phyloP scores from a whole-genome alignment of 2,113 vertebrate genomes.

The Athene cunicularia region DNA sequence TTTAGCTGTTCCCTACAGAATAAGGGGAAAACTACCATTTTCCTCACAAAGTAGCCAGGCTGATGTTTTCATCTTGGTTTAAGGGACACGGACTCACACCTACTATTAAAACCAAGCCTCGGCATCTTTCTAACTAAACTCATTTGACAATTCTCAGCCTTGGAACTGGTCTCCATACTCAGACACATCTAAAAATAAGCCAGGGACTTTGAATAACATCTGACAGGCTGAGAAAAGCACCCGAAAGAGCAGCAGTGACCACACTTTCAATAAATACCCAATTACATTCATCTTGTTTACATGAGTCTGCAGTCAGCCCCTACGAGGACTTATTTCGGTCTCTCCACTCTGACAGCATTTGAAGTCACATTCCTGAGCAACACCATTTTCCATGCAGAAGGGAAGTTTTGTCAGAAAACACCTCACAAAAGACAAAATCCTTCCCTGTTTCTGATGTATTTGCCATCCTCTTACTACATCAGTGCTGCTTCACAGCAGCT shows the following conservation, averaged over 20 bases:
- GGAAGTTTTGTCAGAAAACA: background rate
- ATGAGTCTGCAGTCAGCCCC: background rate
- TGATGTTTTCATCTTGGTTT: background rate
- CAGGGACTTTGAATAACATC: background rate
- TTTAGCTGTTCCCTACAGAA: background rate
- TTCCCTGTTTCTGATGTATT: background rate
- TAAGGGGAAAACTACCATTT: fast-evolving
- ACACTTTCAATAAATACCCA: background rate
- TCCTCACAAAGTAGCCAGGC: background rate
- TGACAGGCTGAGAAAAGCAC: background rate
- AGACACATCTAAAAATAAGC: background rate
- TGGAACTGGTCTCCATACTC: background rate
- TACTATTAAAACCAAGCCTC: background rate
- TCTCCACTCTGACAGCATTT: background rate
- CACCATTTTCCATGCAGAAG: fast-evolving
- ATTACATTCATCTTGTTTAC: background rate
- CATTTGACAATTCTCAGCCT: background rate
- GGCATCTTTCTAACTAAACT: background rate
- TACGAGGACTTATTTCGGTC: background rate
- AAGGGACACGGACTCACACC: background rate
- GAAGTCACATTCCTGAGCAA: background rate
- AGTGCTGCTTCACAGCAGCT: background rate
- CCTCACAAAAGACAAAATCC: background rate
- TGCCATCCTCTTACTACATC: background rate
- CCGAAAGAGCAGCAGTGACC: background rate